Evolutionary conservation across 2,797 vertebrate genomes (phyloP).

Genomic region (Ctenopoma multispine): DNA sequence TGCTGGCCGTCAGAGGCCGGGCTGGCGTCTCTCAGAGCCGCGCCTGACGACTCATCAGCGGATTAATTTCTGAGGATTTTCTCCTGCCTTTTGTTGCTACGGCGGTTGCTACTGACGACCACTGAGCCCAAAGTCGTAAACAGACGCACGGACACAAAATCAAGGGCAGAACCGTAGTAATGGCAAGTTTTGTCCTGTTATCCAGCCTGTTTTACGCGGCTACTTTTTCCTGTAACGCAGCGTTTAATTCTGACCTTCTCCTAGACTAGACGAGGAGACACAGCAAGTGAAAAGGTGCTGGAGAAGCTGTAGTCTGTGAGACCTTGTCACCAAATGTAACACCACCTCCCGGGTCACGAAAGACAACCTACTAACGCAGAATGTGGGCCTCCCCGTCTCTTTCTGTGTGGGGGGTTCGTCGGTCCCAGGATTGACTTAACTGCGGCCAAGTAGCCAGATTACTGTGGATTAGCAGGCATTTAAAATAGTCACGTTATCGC

Average conservation of each 20-base stretch:
- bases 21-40: conserved; percentile 42
- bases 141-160: conserved; percentile 44
- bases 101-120: conserved; percentile 87
- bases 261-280: conserved; percentile 54
- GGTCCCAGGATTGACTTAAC: conserved; percentile 79
- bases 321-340: conserved; percentile 48
- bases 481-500: conserved; percentile 85
- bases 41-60: conserved; percentile 63
- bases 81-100: conserved; percentile 79
- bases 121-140: conserved; percentile 61
- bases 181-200: conserved; percentile 24
- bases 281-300: conserved; percentile 2
- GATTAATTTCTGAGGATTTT: conserved; percentile 77
- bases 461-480: conserved; percentile 82
- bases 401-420: conserved; percentile 41
- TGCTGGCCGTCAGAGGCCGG: conserved; percentile 50
- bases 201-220: neutral
- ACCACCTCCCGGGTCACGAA: conserved; percentile 25
- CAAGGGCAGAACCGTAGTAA: conserved; percentile 1
- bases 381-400: conserved; percentile 12
- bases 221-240: conserved; percentile 7
- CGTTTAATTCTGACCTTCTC: conserved; percentile 59
- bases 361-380: conserved; percentile 11
- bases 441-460: conserved; percentile 82
- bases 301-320: conserved; percentile 41